Evolutionary conservation across 2,888 invertebrate genomes (phyloP).

Genomic region (Fragum fragum): DNA sequence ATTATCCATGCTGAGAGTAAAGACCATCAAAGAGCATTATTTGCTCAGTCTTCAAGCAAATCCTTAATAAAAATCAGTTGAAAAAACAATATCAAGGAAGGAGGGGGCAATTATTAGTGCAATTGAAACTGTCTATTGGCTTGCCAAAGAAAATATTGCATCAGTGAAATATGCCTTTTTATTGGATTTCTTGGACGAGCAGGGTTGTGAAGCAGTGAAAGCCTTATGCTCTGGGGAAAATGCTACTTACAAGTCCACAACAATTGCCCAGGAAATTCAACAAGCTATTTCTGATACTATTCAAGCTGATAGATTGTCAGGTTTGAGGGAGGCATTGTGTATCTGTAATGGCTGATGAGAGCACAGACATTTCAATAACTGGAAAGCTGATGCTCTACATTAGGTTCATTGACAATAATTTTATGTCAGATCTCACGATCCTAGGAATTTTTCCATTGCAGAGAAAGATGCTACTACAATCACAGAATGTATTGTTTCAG

Average conservation of each 20-base stretch:
- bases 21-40: background rate
- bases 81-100: constrained; percentile 4
- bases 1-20: background rate
- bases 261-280: constrained; percentile 35
- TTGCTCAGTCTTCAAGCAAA: background rate
- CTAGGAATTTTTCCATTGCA: constrained; percentile 27
- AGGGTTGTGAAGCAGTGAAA: constrained; percentile 25
- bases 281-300: constrained; percentile 31
- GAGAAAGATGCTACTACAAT: constrained; percentile 31
- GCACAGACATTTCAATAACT: constrained; percentile 38
- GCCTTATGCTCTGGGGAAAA: constrained; percentile 26
- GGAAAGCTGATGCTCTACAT: constrained; percentile 29
- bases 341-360: constrained; percentile 35
- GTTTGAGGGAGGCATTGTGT: constrained; percentile 27
- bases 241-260: constrained; percentile 33
- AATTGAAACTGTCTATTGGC: constrained; percentile 33
- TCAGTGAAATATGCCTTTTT: constrained; percentile 33
- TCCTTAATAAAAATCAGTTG: constrained; percentile 2
- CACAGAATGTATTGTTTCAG: constrained; percentile 2
- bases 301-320: constrained; percentile 19
- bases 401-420: constrained; percentile 29
- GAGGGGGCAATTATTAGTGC: constrained; percentile 25
- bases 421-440: constrained; percentile 32
- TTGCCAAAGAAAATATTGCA: constrained; percentile 39
- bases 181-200: constrained; percentile 13